These are phyloP conservation scores for Neoascia interrupta DNA, from an alignment of 2,888 invertebrate species.

Conservation along the genomic window DNA sequence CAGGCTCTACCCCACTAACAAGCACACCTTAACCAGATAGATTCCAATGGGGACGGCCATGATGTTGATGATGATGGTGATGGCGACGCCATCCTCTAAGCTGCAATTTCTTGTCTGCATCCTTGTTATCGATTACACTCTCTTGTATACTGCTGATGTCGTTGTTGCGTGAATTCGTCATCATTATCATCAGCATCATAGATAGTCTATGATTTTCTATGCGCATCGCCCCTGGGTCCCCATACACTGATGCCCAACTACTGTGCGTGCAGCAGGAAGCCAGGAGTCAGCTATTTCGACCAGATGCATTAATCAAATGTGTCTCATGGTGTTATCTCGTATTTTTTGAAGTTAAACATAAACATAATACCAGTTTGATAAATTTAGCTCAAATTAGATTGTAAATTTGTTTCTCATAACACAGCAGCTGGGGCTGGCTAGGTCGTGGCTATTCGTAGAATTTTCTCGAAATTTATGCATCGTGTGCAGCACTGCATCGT, in stretches of 20 bases:
- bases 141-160: slow-evolving; percentile 1
- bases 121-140: slow-evolving; percentile 8
- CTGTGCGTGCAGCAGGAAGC: slow-evolving; percentile 38
- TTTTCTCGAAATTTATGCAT: slow-evolving; percentile 10
- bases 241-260: slow-evolving; percentile 18
- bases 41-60: slow-evolving; percentile 33
- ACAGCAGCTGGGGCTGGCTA: background rate
- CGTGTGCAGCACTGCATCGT: background rate
- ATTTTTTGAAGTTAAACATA: slow-evolving; percentile 37
- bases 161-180: background rate
- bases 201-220: slow-evolving; percentile 33
- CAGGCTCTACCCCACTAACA: slow-evolving; percentile 37
- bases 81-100: slow-evolving; percentile 22
- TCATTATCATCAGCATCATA: slow-evolving; percentile 15
- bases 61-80: slow-evolving; percentile 8
- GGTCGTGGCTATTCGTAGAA: background rate
- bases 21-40: slow-evolving; percentile 53
- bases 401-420: slow-evolving; percentile 31
- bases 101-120: background rate
- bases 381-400: slow-evolving; percentile 63
- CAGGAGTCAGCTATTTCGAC: slow-evolving; percentile 55
- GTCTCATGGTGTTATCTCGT: background rate
- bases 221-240: slow-evolving; percentile 13
- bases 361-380: slow-evolving; percentile 58
- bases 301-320: slow-evolving; percentile 52